Evolutionary conservation across 2,888 invertebrate genomes (phyloP).

Genomic region (Pogonocherus hispidulus): DNA sequence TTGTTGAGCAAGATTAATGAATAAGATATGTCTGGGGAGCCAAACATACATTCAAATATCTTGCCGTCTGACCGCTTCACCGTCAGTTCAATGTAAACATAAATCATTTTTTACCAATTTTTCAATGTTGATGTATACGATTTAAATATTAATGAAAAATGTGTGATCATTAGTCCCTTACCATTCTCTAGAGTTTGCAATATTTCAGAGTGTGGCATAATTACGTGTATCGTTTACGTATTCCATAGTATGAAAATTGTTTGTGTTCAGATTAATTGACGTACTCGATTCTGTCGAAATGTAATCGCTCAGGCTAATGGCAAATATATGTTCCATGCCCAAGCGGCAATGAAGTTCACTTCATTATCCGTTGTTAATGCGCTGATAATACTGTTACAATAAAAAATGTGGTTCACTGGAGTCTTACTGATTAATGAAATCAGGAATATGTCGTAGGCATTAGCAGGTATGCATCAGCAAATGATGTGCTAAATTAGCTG

Average conservation of each 20-base stretch:
- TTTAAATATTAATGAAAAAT: slow-evolving; percentile 3
- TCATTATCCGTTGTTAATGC: slow-evolving; percentile 1
- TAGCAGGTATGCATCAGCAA: too few species aligned
- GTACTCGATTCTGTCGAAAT: slow-evolving; percentile 2
- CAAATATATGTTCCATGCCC: slow-evolving; percentile 21
- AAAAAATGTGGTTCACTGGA: background rate
- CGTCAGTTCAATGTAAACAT: slow-evolving; percentile 8
- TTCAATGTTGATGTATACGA: slow-evolving; percentile 2
- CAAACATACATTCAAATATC: background rate
- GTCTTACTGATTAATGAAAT: background rate
- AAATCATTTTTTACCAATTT: slow-evolving; percentile 9
- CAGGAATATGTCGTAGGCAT: too few species aligned
- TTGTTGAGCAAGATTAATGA: slow-evolving; percentile 15
- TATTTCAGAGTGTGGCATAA: background rate
- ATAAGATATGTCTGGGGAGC: background rate
- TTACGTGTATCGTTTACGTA: background rate
- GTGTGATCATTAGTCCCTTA: background rate
- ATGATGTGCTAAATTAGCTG: too few species aligned
- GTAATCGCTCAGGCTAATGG: slow-evolving; percentile 16
- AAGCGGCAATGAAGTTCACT: background rate
- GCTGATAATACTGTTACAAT: background rate
- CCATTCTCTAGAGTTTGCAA: background rate
- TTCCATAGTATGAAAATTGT: background rate
- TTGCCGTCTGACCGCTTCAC: background rate
- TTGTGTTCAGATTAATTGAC: slow-evolving; percentile 8